These are phyloP conservation scores for Centropus unirufus DNA, from an alignment of 2,113 vertebrate genomes.

Conservation along the genomic window DNA sequence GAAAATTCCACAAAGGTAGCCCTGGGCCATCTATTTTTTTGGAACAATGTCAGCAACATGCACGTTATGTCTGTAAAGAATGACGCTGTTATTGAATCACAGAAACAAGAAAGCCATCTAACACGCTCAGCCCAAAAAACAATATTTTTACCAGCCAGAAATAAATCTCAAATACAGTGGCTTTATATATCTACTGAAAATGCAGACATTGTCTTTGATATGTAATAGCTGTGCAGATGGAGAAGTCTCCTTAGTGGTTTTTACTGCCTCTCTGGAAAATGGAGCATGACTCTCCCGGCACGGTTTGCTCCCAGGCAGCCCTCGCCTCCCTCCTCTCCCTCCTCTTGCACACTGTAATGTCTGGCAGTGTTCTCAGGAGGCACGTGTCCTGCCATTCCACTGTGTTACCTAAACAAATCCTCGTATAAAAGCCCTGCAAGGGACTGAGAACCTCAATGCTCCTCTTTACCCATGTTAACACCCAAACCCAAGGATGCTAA, in stretches of 20 bases:
- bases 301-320: neutral
- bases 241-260: constrained; percentile 45
- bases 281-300: constrained; percentile 1
- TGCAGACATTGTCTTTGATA: constrained; percentile 44
- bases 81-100: neutral
- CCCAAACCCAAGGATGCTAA: neutral
- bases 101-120: neutral
- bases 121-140: neutral
- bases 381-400: neutral
- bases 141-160: constrained; percentile 30
- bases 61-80: constrained; percentile 17
- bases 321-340: neutral
- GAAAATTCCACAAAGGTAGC: constrained; percentile 39
- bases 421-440: constrained; percentile 34
- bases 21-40: constrained; percentile 32
- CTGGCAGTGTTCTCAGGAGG: constrained; percentile 10
- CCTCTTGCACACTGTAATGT: neutral
- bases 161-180: constrained; percentile 1
- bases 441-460: neutral
- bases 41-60: constrained; percentile 3
- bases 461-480: neutral
- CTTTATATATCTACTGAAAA: constrained; percentile 61
- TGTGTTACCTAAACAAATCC: constrained; percentile 34
- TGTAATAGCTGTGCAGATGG: constrained; percentile 63
- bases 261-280: constrained; percentile 50